phyloP scores from a whole-genome alignment of 92 coral and sea anemone species.

The Palythoa heliodiscus region DNA sequence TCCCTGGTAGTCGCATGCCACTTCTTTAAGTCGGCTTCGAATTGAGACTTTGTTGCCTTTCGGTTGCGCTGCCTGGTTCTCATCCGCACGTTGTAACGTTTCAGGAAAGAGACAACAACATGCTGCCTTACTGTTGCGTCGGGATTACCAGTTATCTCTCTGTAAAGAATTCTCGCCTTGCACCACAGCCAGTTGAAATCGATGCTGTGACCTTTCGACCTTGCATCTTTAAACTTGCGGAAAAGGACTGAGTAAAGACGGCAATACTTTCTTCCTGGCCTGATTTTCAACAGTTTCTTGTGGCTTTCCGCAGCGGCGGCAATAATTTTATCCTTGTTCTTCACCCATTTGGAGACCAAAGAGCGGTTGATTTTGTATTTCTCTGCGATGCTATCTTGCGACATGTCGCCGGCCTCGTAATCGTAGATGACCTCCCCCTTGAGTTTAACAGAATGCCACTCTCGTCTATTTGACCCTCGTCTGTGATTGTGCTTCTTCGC shows the following conservation, averaged over 20 bases:
- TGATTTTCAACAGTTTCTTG: conserved; percentile 31
- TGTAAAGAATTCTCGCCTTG: conserved; percentile 27
- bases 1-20: conserved; percentile 46
- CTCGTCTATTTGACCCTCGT: conserved; percentile 11
- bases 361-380: conserved; percentile 33
- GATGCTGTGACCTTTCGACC: conserved; percentile 35
- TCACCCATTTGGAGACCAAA: conserved; percentile 21
- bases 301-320: conserved; percentile 42
- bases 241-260: conserved; percentile 33
- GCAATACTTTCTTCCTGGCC: conserved; percentile 29
- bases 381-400: conserved; percentile 2
- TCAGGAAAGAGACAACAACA: conserved; percentile 8
- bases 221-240: conserved; percentile 24
- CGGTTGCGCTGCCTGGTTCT: conserved; percentile 27
- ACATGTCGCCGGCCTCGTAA: conserved; percentile 2
- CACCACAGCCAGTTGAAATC: conserved; percentile 52
- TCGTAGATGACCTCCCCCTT: conserved; percentile 7
- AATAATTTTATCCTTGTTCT: conserved; percentile 20
- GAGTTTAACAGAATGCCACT: conserved; percentile 6
- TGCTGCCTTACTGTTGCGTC: conserved; percentile 16
- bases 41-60: conserved; percentile 26
- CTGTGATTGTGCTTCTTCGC: not conserved
- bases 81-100: conserved; percentile 7
- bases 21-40: conserved; percentile 18
- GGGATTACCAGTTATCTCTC: conserved; percentile 29